Evolutionary conservation across 1,140 invertebrate species (phyloP).

Genomic region (Drosophila arizonae): DNA sequence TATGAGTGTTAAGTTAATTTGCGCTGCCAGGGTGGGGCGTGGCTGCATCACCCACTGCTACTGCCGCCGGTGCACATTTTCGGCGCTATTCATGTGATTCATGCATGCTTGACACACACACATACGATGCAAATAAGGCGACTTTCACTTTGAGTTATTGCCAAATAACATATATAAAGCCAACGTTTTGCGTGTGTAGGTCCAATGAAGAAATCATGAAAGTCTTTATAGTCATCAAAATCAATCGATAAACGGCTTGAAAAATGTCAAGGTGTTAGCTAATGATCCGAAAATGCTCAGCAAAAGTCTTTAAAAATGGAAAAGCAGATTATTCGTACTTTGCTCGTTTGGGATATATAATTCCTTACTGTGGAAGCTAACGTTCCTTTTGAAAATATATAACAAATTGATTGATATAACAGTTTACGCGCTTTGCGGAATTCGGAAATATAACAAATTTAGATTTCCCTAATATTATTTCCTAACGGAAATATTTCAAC

Average conservation of each 20-base stretch:
- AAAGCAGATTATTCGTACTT: no score
- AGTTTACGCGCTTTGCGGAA: no score
- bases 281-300: no score
- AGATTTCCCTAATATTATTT: no score
- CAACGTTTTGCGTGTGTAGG: conserved; percentile 37
- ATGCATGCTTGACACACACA: conserved; percentile 61
- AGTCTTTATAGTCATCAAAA: conserved; percentile 31
- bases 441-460: background rate
- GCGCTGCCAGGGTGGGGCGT: conserved; percentile 45
- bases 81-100: conserved; percentile 42
- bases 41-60: conserved; percentile 25
- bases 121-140: conserved; percentile 54
- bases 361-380: no score
- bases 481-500: no score
- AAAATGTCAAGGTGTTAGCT: no score
- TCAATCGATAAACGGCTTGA: no score
- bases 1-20: conserved; percentile 80
- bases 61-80: conserved; percentile 35
- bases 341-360: no score
- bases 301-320: no score
- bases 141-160: conserved; percentile 69
- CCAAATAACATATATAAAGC: conserved; percentile 59
- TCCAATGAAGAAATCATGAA: conserved; percentile 52
- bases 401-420: no score
- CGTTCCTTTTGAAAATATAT: no score